Evolutionary conservation across 2,113 vertebrate species (phyloP), one percentile per base, ranked within the genome.

Genomic region (Machaerirhynchus nigripectus): DNA sequence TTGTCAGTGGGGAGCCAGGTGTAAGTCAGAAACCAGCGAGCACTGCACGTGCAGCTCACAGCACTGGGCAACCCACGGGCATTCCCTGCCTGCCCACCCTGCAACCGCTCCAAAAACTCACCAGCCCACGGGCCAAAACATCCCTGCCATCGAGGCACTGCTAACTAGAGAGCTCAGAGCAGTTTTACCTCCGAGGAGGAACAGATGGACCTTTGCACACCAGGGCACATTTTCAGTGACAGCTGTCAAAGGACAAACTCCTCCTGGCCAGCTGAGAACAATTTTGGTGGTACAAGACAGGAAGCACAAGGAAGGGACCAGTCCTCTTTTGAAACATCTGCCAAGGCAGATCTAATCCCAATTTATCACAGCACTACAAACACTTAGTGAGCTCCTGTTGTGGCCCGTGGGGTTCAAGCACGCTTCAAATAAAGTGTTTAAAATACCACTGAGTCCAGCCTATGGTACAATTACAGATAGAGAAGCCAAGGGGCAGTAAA

Each of bases 341-440:
- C 24, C 64, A 42, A 17, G n/a, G 33, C 7, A 56, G 50, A 46
- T 9, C 22, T 21, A 16, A 37, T 7, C 69, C 26, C 13, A 39
- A 7, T 4, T 80, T 31, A 22, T 8, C 47, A 30, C n/a, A 49
- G 70, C 50, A 23, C 33, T 11, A 47, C 1, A 69, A n/a, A 74
- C 49, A 14, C 13, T 7, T 5, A 1, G 16, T 9, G 39, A 49
- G 28, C 10, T 87, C 35, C 60, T 39, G 3, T 2, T 28, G 35
- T 0, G 47, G 67, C 65, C 64, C 0, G 0, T 0, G 3, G 56
- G 65, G 52, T 60, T 84, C 30, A 24, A 55, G 60, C 39, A 3
- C 4, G 8, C 33, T 88, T 60, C 49, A 18, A 39, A 50, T 21
- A 9, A 31, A 73, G 4, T 7, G 28, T 35, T 76, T 73, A 60